Conservation (phyloP, 2,888 invertebrate genomes). For the Noctua janthina region DNA sequence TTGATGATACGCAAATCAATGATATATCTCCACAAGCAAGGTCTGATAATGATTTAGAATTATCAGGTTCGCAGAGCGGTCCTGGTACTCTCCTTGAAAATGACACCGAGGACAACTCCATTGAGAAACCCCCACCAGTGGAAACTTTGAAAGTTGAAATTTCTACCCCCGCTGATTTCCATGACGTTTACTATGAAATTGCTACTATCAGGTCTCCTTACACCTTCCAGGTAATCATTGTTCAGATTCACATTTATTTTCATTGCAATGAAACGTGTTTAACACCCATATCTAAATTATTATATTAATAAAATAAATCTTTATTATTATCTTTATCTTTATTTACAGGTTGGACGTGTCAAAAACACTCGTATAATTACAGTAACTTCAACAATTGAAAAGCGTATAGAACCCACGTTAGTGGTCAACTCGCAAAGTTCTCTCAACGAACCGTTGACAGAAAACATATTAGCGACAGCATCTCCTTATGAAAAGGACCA, state of each 20-base stretch:
- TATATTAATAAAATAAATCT: too few relatives aligned
- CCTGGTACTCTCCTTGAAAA: conserved; percentile 91
- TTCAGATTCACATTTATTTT: conserved; percentile 16
- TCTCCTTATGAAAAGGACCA: conserved; percentile 94
- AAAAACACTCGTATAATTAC: conserved; percentile 97
- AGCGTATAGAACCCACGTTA: conserved; percentile 92
- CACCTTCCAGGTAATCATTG: conserved; percentile 94
- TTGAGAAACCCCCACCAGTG: conserved; percentile 92
- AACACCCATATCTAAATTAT: conserved; percentile 4
- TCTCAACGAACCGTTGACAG: conserved; percentile 94
- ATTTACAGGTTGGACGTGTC: conserved; percentile 94
- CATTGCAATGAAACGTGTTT: conserved; percentile 7
- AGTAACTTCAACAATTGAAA: conserved; percentile 96
- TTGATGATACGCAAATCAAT: conserved; percentile 87
- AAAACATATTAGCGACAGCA: conserved; percentile 96
- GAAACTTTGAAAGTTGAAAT: conserved; percentile 97
- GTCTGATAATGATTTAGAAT: conserved; percentile 92
- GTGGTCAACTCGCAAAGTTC: conserved; percentile 89
- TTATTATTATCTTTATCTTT: conserved; percentile 23
- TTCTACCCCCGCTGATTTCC: conserved; percentile 96
- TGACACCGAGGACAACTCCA: conserved; percentile 91
- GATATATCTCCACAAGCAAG: conserved; percentile 90
- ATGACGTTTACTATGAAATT: conserved; percentile 96
- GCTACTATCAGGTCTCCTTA: conserved; percentile 97
- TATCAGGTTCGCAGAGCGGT: conserved; percentile 92